Conservation (phyloP, 2,888 invertebrate genomes). For the Magallana nippona region DNA sequence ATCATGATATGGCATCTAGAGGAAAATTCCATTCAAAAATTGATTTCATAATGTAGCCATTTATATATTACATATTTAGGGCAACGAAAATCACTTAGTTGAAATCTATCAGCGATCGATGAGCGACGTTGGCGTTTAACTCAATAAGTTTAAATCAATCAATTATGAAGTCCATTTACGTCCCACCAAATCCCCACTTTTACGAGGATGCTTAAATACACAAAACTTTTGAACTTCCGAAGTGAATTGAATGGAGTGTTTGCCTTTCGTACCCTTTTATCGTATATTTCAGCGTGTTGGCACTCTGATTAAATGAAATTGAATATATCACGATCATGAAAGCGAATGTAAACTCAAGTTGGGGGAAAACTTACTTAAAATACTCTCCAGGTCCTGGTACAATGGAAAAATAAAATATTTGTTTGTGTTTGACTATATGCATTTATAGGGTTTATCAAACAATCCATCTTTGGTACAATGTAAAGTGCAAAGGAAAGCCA, state of each 20-base stretch:
- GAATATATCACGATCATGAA: background rate
- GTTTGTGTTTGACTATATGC: background rate
- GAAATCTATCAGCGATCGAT: background rate
- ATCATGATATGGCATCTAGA: no score
- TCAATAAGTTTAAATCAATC: constrained; percentile 25
- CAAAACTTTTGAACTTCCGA: constrained; percentile 30
- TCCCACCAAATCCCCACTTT: background rate
- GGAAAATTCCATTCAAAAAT: no score
- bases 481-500: no score
- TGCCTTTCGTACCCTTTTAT: constrained; percentile 12
- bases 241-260: constrained; percentile 3
- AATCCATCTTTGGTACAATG: background rate
- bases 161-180: constrained; percentile 14
- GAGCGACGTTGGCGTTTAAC: background rate
- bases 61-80: background rate
- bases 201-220: constrained; percentile 8
- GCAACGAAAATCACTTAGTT: background rate
- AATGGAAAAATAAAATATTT: constrained; percentile 1
- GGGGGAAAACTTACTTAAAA: constrained; percentile 16
- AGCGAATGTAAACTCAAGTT: background rate
- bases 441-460: background rate
- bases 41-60: no score
- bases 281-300: constrained; percentile 8
- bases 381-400: background rate
- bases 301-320: constrained; percentile 28